A percentile compares a stretch with the other conserved stretches of the same genome.
These are phyloP conservation scores for Bryconaethiops microstoma DNA, from an alignment of 2,797 vertebrate genomes.

Conservation along the genomic window DNA sequence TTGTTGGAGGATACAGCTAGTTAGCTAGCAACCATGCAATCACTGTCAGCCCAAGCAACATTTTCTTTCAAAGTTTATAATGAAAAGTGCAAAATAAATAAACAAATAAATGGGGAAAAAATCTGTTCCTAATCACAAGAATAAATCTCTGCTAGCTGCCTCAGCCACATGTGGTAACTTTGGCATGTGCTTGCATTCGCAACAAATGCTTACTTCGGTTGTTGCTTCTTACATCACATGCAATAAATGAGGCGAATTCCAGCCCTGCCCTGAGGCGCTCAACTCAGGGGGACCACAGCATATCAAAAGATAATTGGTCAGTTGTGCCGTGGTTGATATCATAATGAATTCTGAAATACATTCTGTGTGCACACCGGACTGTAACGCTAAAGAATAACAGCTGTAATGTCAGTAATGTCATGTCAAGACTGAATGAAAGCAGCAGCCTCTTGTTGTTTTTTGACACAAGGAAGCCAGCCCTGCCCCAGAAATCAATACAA, in stretches of 20 bases:
- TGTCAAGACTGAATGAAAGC: conserved; percentile 19
- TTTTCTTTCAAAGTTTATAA: neutral
- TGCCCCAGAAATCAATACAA: conserved; percentile 40
- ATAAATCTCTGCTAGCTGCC: conserved; percentile 11
- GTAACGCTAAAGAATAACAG: conserved; percentile 1
- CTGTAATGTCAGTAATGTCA: conserved; percentile 32
- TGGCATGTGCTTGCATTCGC: conserved; percentile 25
- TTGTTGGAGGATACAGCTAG: conserved; percentile 18
- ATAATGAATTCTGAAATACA: neutral
- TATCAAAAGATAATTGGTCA: conserved; percentile 22
- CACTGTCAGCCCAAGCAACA: neutral
- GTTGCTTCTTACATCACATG: conserved; percentile 33
- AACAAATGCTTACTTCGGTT: conserved; percentile 31
- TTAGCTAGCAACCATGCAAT: conserved; percentile 10
- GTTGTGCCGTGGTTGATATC: conserved; percentile 1
- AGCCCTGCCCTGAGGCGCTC: conserved; percentile 12
- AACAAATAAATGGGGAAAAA: neutral
- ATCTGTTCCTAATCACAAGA: conserved; percentile 30
- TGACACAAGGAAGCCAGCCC: conserved; percentile 15
- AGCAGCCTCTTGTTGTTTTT: conserved; percentile 14
- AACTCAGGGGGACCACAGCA: neutral
- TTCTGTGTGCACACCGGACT: neutral
- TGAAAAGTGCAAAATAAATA: conserved; percentile 7
- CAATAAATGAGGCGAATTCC: conserved; percentile 20
- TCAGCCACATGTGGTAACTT: conserved; percentile 38